Evolutionary conservation across 2,113 vertebrate genomes (phyloP).

Genomic region (Zapus hudsonius): DNA sequence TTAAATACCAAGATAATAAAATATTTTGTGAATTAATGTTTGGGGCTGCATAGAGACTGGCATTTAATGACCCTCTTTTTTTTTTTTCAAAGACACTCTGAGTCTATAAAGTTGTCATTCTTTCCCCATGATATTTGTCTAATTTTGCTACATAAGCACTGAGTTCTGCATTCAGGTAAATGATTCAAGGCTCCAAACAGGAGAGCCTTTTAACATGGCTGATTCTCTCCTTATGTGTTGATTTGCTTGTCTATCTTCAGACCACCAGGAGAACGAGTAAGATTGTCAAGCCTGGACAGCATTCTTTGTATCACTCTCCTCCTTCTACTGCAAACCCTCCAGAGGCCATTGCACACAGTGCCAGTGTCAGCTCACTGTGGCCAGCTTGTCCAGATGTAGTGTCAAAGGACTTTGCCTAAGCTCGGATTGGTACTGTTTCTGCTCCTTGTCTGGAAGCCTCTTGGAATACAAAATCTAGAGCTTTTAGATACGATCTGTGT

Average conservation of each 20-base stretch:
- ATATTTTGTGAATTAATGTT: constrained; percentile 33
- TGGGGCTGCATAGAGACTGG: background rate
- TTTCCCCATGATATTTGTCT: constrained; percentile 7
- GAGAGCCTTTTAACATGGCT: background rate
- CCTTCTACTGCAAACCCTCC: background rate
- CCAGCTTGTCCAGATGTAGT: background rate
- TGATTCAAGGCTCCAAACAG: background rate
- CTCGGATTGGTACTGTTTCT: background rate
- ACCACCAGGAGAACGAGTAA: background rate
- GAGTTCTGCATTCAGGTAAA: constrained; percentile 12
- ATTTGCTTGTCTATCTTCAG: background rate
- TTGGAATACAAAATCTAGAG: background rate
- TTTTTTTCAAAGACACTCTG: background rate
- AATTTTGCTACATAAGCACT: background rate
- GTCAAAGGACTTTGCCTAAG: background rate
- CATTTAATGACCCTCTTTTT: constrained; percentile 37
- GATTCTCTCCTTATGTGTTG: background rate
- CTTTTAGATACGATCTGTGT: background rate
- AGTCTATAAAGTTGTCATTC: background rate
- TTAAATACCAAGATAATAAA: constrained; percentile 72
- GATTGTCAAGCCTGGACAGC: background rate
- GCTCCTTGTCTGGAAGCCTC: background rate
- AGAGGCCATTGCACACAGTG: background rate
- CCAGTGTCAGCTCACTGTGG: background rate
- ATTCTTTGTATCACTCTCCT: background rate